Evolutionary conservation across 2,888 invertebrate genomes (phyloP).

Genomic region (Zaprionus bogoriensis): DNA sequence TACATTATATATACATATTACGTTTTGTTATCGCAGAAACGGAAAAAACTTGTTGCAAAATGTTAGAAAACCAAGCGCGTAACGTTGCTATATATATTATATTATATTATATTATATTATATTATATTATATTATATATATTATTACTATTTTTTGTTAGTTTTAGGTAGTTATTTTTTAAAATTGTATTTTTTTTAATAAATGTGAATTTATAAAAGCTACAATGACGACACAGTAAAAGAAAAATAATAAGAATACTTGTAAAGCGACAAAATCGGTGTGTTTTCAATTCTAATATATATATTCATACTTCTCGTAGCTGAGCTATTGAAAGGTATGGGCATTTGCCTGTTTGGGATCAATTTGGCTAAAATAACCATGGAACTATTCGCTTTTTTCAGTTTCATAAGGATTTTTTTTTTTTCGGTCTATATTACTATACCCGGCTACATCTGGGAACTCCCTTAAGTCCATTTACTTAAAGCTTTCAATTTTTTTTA

Average conservation of each 20-base stretch:
- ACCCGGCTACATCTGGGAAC: too few relatives aligned
- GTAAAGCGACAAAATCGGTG: conserved; percentile 44
- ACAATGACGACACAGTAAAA: conserved; percentile 69
- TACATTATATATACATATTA: conserved; percentile 32
- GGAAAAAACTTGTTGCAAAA: conserved; percentile 59
- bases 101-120: conserved; percentile 51
- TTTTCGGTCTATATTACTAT: conserved; percentile 8
- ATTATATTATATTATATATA: conserved; percentile 49
- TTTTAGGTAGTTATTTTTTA: conserved; percentile 73
- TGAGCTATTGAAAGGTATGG: too few relatives aligned
- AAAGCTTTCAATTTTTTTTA: too few relatives aligned
- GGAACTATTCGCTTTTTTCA: too few relatives aligned
- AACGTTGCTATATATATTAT: conserved; percentile 66
- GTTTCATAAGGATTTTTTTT: not conserved
- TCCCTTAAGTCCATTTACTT: too few relatives aligned
- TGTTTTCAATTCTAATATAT: too few relatives aligned
- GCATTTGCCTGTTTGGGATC: too few relatives aligned
- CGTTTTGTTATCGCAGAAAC: conserved; percentile 47
- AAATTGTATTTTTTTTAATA: conserved; percentile 72
- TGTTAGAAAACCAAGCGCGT: conserved; percentile 66
- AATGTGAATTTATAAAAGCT: conserved; percentile 67
- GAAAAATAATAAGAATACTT: conserved; percentile 55
- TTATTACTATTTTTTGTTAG: conserved; percentile 71
- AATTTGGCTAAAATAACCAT: too few relatives aligned
- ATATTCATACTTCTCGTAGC: too few relatives aligned